phyloP scores from a whole-genome alignment of 2,888 invertebrate species.

The Danaus chrysippus region DNA sequence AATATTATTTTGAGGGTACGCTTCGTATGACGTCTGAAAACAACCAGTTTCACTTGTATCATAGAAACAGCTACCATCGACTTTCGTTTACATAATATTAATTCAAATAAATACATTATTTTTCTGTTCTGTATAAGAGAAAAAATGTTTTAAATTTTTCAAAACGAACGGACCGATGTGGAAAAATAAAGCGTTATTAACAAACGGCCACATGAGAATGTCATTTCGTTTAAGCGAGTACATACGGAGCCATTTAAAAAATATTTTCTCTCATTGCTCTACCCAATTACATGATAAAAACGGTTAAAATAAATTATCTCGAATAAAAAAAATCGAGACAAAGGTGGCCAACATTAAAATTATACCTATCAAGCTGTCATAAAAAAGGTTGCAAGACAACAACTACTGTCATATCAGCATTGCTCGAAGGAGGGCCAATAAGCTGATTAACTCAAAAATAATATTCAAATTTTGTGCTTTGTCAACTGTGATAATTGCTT shows the following conservation, averaged over 20 bases:
- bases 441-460: constrained; percentile 24
- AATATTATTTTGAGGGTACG: constrained; percentile 27
- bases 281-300: constrained; percentile 16
- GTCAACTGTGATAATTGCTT: constrained; percentile 22
- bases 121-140: too few species aligned
- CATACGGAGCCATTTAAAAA: constrained; percentile 2
- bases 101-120: too few species aligned
- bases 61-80: background rate
- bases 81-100: too few species aligned
- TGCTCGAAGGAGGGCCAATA: constrained; percentile 17
- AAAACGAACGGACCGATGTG: too few species aligned
- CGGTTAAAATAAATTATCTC: constrained; percentile 20
- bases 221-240: background rate
- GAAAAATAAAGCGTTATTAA: background rate
- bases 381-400: constrained; percentile 26
- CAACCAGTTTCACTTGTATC: constrained; percentile 1
- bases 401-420: constrained; percentile 16
- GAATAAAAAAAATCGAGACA: constrained; percentile 20
- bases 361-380: constrained; percentile 29
- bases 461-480: constrained; percentile 25
- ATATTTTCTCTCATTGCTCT: constrained; percentile 10
- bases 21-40: background rate
- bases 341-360: constrained; percentile 27
- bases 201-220: constrained; percentile 1
- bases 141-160: too few species aligned